Base-by-base conservation (phyloP, 1,140 invertebrate species). In the Halyomorpha halys region DNA sequence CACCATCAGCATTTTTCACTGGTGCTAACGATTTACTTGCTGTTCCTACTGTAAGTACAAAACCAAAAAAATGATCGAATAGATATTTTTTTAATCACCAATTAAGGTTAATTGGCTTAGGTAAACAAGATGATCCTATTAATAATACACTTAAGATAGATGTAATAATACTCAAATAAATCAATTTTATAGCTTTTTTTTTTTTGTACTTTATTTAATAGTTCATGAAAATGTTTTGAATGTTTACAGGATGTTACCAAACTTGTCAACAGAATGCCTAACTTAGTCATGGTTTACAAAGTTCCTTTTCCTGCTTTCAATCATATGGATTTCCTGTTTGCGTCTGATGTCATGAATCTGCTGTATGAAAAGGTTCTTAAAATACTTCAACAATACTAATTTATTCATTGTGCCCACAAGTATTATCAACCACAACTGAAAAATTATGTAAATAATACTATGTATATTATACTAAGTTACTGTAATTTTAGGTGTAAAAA, bases 261-360 rank as follows among this genome's bases (percentile, higher is more conserved):
- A 70, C 76, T 87, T 13, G 72, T 73, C 2, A 72, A 61, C 3
- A 72, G 74, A 60, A 68, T 84, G 21, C 76, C 72, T 44, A 81
- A 76, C 67, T 73, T 78, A 0, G 68, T 75, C 9, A 70, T 76
- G 18, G 71, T 73, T 3, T 72, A 76, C 71, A 54, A 77, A 68
- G 75, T 87, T 13, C 79, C 81, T 0, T 74, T 80, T 56, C 71
- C 74, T 1, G 74, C 81, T 49, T 89, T 86, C 74, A 86, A 83
- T 71, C 84, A 87, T 69, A 78, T 86, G 67, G 85, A 88, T 74
- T 88, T 86, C 75, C 76, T 82, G 62, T 86, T 81, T 74, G 85
- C 81, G 0, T 75, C 77, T 23, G 78, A 82, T 67, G 76, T 80
- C 0, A 80, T 79, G 67, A 74, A 75, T 64, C 73, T 82, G 15